Evolutionary conservation across 1,140 invertebrate species (phyloP), one percentile per base, ranked within the genome.

Genomic region (Apis florea): DNA sequence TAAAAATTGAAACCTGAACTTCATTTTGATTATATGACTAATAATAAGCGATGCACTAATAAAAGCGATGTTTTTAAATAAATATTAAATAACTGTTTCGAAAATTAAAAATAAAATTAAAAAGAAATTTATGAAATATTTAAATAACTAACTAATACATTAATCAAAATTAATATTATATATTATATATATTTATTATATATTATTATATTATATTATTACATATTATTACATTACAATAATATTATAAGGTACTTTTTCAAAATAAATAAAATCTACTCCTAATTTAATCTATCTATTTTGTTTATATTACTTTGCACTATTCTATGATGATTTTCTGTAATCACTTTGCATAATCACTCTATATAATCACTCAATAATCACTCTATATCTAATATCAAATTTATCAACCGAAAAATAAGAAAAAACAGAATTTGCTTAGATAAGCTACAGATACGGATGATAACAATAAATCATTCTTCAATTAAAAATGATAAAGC

Each of bases 1-100:
- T 79, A 89, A 83, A 85, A 80, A 67, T 85, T 31, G 26, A 61
- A 26, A 49, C 26, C 21, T 6, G 6, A 40, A 21, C 12, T 1
- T 12, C n/a, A 49, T 49, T 67, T 0, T 4, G 15, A 47, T 5
- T n/a, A 67, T 9, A 47, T 12, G 40, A 67, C n/a, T 2, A 11
- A 8, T 19, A 67, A 47, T 21, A 67, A 67, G 12, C 40, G 19
- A 9, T 6, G 0, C 1, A 12, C 64, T n/a, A n/a, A n/a, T n/a
- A n/a, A n/a, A n/a, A n/a, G n/a, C n/a, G n/a, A n/a, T n/a, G 11
- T 67, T 67, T 12, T 47, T 15, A 47, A n/a, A 73, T 59, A 59
- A 59, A 73, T 59, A 56, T 72, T n/a, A 13, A 79, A 71, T 51
- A 71, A 17, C 26, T 40, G 17, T 49, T 9, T 9, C 8, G n/a